Conservation (phyloP, 2,797 vertebrate species). For the Halcyon smyrnensis region DNA sequence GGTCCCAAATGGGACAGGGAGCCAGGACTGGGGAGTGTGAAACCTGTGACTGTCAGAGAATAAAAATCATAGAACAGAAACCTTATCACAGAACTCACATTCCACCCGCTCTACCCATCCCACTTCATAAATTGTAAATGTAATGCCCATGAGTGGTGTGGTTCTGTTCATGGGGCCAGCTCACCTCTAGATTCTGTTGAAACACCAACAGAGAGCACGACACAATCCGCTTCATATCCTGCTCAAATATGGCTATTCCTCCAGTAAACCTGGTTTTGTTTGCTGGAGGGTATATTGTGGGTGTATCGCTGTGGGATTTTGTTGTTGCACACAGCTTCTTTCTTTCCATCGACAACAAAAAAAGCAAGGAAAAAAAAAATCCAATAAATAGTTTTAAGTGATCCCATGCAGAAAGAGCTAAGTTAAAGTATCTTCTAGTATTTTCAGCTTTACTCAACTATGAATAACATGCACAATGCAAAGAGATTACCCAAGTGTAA, state of each 20-base stretch:
- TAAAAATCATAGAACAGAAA: not conserved
- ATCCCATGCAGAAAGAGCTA: not conserved
- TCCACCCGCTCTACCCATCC: not conserved
- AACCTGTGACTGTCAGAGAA: not conserved
- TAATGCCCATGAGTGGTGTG: fast-evolving
- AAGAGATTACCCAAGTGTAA: slow-evolving; percentile 10
- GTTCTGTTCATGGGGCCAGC: not conserved
- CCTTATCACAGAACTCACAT: not conserved
- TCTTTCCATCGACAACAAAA: not conserved
- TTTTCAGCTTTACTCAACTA: not conserved
- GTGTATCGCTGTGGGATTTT: too few relatives aligned
- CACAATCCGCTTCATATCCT: not conserved
- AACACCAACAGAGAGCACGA: not conserved
- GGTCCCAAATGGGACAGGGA: too few relatives aligned
- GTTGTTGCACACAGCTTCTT: too few relatives aligned
- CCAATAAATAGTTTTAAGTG: not conserved
- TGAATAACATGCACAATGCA: not conserved
- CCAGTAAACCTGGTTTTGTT: not conserved
- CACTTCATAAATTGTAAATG: not conserved
- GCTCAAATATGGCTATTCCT: not conserved
- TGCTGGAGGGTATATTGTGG: not conserved
- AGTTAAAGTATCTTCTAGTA: not conserved
- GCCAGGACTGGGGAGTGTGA: not conserved
- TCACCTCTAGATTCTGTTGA: not conserved
- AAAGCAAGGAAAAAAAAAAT: not conserved